Evolutionary conservation across 1,140 invertebrate genomes (phyloP).

Genomic region (Eciton burchellii): DNA sequence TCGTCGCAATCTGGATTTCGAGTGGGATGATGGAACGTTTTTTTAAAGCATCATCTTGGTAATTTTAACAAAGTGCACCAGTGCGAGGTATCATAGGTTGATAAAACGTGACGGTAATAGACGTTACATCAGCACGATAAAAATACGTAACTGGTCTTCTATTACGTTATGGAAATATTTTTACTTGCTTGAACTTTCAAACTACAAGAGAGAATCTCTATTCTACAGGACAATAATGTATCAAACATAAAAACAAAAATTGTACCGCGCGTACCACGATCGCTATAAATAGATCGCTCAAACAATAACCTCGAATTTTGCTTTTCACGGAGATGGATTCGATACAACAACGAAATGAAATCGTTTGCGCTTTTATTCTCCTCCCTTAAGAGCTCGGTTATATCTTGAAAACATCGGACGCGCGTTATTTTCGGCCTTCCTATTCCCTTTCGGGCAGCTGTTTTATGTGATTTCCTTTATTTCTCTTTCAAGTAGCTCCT

Average conservation of each 20-base stretch:
- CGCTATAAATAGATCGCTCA: background rate
- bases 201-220: background rate
- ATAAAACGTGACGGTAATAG: background rate
- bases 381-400: slow-evolving; percentile 27
- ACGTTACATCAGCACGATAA: background rate
- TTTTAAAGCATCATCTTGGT: background rate
- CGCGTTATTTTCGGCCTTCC: slow-evolving; percentile 37
- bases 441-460: slow-evolving; percentile 14
- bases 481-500: slow-evolving; percentile 39
- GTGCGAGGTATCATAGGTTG: background rate
- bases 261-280: background rate
- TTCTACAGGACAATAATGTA: background rate
- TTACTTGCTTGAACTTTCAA: slow-evolving; percentile 1
- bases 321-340: background rate
- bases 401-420: slow-evolving; percentile 50
- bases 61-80: background rate
- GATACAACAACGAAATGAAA: slow-evolving; percentile 17
- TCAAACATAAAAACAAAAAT: background rate
- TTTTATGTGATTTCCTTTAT: slow-evolving; percentile 54
- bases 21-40: no score
- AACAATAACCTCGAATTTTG: background rate
- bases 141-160: background rate
- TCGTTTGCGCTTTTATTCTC: slow-evolving; percentile 31
- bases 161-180: background rate
- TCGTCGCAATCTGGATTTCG: background rate